Percentiles rank a stretch among this genome's conserved stretches.
Conservation (phyloP, 2,888 invertebrate species). For the Ephialtes manifestator region DNA sequence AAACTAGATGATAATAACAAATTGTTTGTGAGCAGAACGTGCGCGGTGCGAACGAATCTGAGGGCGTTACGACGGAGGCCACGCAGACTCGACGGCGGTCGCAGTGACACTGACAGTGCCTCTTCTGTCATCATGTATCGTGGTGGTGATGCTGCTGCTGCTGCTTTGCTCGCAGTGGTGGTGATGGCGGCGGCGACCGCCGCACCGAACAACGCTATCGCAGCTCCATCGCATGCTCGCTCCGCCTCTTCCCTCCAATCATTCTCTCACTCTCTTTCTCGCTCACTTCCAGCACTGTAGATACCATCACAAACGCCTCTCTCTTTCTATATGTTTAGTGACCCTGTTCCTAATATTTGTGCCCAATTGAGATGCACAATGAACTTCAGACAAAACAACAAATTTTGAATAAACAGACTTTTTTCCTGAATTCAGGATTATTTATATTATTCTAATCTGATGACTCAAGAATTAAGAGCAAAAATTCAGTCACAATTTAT, state of each 20-base stretch:
- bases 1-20: background rate
- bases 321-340: background rate
- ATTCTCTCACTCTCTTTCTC: constrained; percentile 4
- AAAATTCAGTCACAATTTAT: too few relatives aligned
- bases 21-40: background rate
- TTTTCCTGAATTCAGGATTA: too few relatives aligned
- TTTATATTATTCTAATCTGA: too few relatives aligned
- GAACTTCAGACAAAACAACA: background rate
- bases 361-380: background rate
- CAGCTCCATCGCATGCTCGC: constrained; percentile 46
- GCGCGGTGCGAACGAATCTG: background rate
- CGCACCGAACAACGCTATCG: constrained; percentile 41
- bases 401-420: too few relatives aligned
- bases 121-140: constrained; percentile 82
- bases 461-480: too few relatives aligned
- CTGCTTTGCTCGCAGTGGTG: constrained; percentile 27
- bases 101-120: constrained; percentile 84
- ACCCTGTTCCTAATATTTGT: background rate
- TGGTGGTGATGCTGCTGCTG: constrained; percentile 63
- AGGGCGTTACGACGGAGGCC: constrained; percentile 7
- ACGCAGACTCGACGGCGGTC: constrained; percentile 73
- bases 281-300: background rate
- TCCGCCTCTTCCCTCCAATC: constrained; percentile 40
- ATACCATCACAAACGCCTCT: background rate
- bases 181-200: constrained; percentile 20